Percentiles rank a stretch among this genome's conserved stretches.
Conservation (phyloP, 2,797 vertebrate species). For the Octomys mimax region DNA sequence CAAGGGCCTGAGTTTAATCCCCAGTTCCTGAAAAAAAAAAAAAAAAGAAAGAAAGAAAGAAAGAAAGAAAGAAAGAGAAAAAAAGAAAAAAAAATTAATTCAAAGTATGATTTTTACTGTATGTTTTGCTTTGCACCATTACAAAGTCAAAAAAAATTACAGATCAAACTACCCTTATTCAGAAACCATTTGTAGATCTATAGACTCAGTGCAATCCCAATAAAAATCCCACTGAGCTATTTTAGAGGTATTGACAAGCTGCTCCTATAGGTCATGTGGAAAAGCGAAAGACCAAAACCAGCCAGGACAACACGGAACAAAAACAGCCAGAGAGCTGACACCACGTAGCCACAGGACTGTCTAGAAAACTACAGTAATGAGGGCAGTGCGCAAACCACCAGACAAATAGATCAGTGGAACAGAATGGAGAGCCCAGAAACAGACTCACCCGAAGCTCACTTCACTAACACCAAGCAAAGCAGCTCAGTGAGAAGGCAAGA, state of each 20-base stretch:
- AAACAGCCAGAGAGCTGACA: not conserved
- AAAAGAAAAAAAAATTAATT: too few species aligned
- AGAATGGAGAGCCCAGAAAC: not conserved
- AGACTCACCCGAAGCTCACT: not conserved
- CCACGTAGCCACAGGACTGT: not conserved
- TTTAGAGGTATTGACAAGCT: not conserved
- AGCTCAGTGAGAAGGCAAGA: not conserved
- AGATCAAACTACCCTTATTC: not conserved
- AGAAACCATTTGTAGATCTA: not conserved
- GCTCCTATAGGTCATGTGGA: not conserved
- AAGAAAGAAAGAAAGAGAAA: too few species aligned
- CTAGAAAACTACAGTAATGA: not conserved
- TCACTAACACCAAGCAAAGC: not conserved
- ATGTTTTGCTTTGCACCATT: not conserved
- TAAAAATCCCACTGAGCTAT: not conserved
- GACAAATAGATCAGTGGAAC: not conserved
- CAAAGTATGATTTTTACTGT: not conserved
- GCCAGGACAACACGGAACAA: not conserved
- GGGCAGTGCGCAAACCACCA: not conserved
- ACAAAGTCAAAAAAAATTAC: not conserved
- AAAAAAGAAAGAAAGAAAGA: too few species aligned
- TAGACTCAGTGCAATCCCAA: not conserved
- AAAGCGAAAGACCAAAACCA: not conserved
- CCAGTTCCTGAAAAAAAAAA: not conserved
- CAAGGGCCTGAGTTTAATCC: too few species aligned